These are phyloP conservation scores for Montifringilla adamsi DNA, from an alignment of 2,113 vertebrate species.

Conservation along the genomic window DNA sequence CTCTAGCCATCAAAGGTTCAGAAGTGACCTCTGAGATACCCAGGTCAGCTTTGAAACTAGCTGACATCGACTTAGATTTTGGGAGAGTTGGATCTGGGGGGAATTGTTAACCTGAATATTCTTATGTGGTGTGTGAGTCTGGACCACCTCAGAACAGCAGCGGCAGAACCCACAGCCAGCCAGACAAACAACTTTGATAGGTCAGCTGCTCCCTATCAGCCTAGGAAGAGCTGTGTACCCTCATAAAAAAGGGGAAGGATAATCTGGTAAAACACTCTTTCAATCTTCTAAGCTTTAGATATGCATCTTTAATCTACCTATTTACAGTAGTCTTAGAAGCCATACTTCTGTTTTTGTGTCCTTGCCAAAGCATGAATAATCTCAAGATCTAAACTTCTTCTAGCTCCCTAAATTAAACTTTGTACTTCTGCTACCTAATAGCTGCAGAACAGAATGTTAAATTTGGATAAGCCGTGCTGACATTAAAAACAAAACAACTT, in stretches of 20 bases:
- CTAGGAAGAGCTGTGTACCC: background rate
- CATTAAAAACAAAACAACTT: background rate
- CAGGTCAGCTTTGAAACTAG: background rate
- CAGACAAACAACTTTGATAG: background rate
- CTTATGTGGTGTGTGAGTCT: rapidly evolving
- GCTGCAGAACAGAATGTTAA: background rate
- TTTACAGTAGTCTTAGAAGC: background rate
- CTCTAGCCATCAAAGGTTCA: background rate
- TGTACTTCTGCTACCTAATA: background rate
- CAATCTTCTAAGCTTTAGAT: background rate
- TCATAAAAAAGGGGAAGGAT: background rate
- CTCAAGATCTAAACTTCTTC: conserved; percentile 14
- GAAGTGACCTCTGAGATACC: background rate
- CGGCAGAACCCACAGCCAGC: background rate
- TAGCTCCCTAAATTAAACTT: conserved; percentile 19
- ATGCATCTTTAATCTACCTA: conserved; percentile 17
- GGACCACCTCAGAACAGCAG: background rate
- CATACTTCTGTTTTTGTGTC: background rate
- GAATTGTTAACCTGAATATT: background rate
- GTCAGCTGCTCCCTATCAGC: background rate
- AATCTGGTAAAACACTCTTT: background rate
- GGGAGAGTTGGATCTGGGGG: background rate
- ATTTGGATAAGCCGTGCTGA: background rate
- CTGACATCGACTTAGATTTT: background rate
- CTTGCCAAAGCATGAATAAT: conserved; percentile 5